These are phyloP conservation scores for Pristionchus arcanus DNA, from an alignment of 2,888 invertebrate genomes.

Conservation along the genomic window DNA sequence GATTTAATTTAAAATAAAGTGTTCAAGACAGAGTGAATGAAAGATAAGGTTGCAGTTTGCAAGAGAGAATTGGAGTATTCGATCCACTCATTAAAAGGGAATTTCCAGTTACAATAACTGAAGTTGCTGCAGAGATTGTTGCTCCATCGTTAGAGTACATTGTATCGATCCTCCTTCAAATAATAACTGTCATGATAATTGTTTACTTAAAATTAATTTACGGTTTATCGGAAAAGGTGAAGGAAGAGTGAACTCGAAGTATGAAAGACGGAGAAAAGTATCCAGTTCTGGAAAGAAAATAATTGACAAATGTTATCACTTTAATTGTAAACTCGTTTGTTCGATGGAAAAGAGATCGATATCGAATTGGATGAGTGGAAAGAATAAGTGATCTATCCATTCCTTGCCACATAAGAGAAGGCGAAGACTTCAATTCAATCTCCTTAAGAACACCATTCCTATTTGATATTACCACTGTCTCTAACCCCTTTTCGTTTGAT, in stretches of 20 bases:
- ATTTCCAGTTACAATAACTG: slow-evolving; percentile 6
- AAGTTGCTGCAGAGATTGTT: slow-evolving; percentile 1
- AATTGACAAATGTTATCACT: background rate
- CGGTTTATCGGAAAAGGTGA: background rate
- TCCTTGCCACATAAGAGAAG: slow-evolving; percentile 3
- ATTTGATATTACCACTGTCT: background rate
- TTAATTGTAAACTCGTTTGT: background rate
- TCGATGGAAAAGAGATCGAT: slow-evolving; percentile 39
- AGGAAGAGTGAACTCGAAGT: slow-evolving; percentile 43
- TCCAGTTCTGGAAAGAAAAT: background rate
- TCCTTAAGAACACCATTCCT: background rate
- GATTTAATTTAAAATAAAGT: background rate
- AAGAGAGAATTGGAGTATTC: background rate
- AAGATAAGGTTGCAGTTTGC: slow-evolving; percentile 45
- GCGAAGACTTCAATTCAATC: slow-evolving; percentile 17
- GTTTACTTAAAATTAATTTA: background rate
- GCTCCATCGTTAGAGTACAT: slow-evolving; percentile 52
- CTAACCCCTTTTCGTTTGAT: background rate
- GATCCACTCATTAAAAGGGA: background rate
- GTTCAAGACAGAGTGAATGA: slow-evolving; percentile 13
- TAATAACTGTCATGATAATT: background rate
- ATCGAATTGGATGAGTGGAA: slow-evolving; percentile 38
- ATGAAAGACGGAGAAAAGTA: slow-evolving; percentile 41
- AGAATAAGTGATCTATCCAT: slow-evolving; percentile 10
- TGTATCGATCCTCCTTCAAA: slow-evolving; percentile 22